Percentiles rank a stretch among this genome's conserved stretches.
phyloP scores from a whole-genome alignment of 2,113 vertebrate genomes.

The Falco punctatus region DNA sequence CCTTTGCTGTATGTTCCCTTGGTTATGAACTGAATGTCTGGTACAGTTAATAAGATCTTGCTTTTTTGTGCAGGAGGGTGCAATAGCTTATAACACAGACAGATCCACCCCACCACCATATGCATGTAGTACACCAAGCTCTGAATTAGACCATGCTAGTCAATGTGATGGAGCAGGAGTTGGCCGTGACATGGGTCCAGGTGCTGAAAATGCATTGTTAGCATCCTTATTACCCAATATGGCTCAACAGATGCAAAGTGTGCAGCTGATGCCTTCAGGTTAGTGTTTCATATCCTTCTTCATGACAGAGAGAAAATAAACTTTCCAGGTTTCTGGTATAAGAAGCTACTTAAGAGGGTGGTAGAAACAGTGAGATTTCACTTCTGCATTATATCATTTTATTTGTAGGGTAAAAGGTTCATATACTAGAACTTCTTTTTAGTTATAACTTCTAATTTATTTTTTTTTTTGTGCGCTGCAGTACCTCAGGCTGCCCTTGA shows the following conservation, averaged over 20 bases:
- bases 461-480: conserved; percentile 33
- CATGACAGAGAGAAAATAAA: neutral
- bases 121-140: conserved; percentile 83
- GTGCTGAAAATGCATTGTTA: conserved; percentile 82
- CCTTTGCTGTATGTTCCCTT: neutral
- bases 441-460: neutral
- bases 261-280: conserved; percentile 94
- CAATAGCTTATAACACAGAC: conserved; percentile 74
- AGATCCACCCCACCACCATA: conserved; percentile 81
- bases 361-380: neutral
- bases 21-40: neutral
- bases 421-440: neutral
- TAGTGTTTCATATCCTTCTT: conserved; percentile 1
- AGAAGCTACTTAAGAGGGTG: neutral
- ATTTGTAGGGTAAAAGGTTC: neutral
- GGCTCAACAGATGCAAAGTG: conserved; percentile 67
- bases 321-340: neutral
- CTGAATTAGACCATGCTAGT: conserved; percentile 81
- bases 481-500: conserved; percentile 82
- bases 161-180: conserved; percentile 74
- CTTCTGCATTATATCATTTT: neutral
- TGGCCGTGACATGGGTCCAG: conserved; percentile 60
- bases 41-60: neutral
- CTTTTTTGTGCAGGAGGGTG: conserved; percentile 80
- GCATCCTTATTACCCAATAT: conserved; percentile 77